Evolutionary conservation across 2,797 vertebrate genomes (phyloP).

Genomic region (Crypturellus tataupa): DNA sequence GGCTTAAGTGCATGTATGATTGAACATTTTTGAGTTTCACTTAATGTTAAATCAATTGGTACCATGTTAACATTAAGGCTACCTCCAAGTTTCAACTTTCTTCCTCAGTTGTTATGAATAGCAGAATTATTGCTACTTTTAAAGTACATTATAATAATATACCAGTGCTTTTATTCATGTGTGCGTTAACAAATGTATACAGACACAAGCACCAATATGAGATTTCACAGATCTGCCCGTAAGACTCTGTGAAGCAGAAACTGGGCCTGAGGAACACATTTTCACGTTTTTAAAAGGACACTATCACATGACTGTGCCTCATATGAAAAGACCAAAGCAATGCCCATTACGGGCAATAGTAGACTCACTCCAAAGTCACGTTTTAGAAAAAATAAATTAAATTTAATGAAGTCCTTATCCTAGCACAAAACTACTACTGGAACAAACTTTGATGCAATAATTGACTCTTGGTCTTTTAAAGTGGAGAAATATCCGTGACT

Average conservation of each 20-base stretch:
- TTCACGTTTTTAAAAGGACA: neutral
- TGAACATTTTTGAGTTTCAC: conserved; percentile 30
- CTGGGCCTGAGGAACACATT: neutral
- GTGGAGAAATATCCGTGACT: neutral
- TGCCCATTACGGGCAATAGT: neutral
- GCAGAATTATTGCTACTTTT: neutral
- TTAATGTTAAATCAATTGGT: conserved; percentile 40
- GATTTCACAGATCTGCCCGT: neutral
- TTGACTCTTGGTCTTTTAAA: neutral
- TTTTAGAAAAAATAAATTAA: neutral
- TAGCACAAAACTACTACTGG: neutral
- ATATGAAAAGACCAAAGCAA: neutral
- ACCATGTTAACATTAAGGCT: neutral
- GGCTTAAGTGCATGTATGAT: conserved; percentile 2
- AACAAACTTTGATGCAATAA: neutral
- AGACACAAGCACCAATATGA: neutral
- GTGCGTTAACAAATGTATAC: neutral
- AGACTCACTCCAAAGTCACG: neutral
- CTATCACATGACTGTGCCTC: neutral
- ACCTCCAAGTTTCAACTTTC: conserved; percentile 20
- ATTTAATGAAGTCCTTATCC: neutral
- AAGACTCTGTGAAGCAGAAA: neutral
- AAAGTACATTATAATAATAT: neutral
- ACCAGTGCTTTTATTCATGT: neutral
- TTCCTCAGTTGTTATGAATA: neutral